Evolutionary conservation across 35 echinoderm and acorn worm genomes (phyloP).

Genomic region (Ophiothrix spiculata): DNA sequence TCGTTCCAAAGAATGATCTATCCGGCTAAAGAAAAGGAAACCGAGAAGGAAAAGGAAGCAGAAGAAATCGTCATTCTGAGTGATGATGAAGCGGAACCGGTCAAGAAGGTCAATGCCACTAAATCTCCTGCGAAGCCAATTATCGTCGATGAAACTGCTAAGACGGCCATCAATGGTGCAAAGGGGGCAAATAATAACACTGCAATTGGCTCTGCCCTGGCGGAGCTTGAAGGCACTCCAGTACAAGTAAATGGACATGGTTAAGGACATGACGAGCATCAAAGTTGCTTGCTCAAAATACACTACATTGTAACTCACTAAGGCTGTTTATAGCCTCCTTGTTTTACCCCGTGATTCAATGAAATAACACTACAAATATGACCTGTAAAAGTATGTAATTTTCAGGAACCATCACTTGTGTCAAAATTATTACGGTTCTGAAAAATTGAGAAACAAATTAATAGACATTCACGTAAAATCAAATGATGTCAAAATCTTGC

Average conservation of each 20-base stretch:
- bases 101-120: neutral
- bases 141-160: neutral
- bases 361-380: too few relatives aligned
- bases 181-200: neutral
- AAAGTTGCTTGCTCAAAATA: too few relatives aligned
- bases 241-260: constrained; percentile 15
- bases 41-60: neutral
- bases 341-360: too few relatives aligned
- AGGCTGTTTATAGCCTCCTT: too few relatives aligned
- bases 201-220: neutral
- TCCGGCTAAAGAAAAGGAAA: neutral
- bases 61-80: constrained; percentile 2
- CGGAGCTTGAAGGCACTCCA: neutral
- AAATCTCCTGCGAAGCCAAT: neutral
- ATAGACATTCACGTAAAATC: too few relatives aligned
- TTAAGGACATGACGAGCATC: too few relatives aligned
- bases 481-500: too few relatives aligned
- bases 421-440: too few relatives aligned
- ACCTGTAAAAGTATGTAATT: too few relatives aligned
- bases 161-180: neutral
- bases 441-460: too few relatives aligned
- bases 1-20: constrained; percentile 7
- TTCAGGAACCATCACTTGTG: too few relatives aligned
- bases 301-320: too few relatives aligned
- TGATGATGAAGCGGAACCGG: neutral